phyloP scores from a whole-genome alignment of 2,888 invertebrate species.

The Trissoscelio sp. region DNA sequence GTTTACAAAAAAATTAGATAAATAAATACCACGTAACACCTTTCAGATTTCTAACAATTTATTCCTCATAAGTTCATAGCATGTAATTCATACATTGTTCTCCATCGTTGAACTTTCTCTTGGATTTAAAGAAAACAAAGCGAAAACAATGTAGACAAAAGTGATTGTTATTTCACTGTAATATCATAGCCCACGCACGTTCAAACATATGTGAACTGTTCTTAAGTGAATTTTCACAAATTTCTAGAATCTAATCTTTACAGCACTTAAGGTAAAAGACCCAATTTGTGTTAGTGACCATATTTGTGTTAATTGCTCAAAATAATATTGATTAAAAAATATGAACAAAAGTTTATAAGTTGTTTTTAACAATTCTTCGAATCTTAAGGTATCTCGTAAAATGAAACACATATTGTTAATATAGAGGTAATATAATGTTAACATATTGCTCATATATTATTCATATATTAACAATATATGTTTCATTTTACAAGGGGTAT shows the following conservation, averaged over 20 bases:
- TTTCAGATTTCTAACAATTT: constrained; percentile 60
- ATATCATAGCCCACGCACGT: constrained; percentile 61
- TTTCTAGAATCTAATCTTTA: constrained; percentile 1
- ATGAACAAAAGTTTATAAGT: too few species aligned
- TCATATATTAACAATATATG: too few species aligned
- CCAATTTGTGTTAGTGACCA: too few species aligned
- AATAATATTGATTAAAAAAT: too few species aligned
- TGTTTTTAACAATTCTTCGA: too few species aligned
- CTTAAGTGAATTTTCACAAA: constrained; percentile 36
- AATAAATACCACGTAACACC: constrained; percentile 63
- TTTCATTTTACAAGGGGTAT: too few species aligned
- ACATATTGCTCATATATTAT: too few species aligned
- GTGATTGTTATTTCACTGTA: constrained; percentile 63
- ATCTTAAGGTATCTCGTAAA: too few species aligned
- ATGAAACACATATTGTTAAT: too few species aligned
- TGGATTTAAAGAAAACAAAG: constrained; percentile 63
- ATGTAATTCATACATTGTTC: constrained; percentile 67
- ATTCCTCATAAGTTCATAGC: constrained; percentile 57
- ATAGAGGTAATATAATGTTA: too few species aligned
- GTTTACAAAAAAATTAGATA: constrained; percentile 38
- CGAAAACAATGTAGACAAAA: constrained; percentile 66
- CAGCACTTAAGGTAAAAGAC: too few species aligned
- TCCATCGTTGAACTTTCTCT: constrained; percentile 57
- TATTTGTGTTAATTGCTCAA: too few species aligned
- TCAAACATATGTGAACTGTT: constrained; percentile 36